phyloP scores from a whole-genome alignment of 1,140 invertebrate genomes.

The Tigriopus japonicus region DNA sequence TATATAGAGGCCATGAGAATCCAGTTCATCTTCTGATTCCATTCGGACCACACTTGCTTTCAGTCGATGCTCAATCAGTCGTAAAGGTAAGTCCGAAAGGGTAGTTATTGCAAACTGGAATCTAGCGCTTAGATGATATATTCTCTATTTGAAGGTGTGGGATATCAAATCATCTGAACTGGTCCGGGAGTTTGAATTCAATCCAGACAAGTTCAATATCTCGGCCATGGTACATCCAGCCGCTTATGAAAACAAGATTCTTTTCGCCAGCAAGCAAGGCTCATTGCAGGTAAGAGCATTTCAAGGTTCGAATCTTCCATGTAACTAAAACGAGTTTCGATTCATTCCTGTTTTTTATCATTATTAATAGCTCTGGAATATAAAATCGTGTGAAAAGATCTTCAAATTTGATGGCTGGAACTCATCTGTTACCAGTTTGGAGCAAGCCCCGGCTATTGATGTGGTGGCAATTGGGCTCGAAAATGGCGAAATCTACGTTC shows the following conservation, averaged over 20 bases:
- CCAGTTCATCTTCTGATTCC: constrained; percentile 60
- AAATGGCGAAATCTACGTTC: constrained; percentile 60
- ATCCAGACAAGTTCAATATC: constrained; percentile 48
- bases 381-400: constrained; percentile 52
- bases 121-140: neutral
- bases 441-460: constrained; percentile 69
- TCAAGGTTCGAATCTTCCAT: too few relatives aligned
- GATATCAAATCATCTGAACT: constrained; percentile 50
- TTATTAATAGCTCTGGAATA: constrained; percentile 53
- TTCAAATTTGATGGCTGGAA: constrained; percentile 62
- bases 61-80: constrained; percentile 45
- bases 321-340: too few relatives aligned
- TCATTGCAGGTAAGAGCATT: constrained; percentile 35
- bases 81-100: neutral
- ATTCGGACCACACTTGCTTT: constrained; percentile 65
- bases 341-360: too few relatives aligned
- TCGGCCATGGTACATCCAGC: constrained; percentile 62
- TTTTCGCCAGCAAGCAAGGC: constrained; percentile 79
- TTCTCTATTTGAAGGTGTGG: constrained; percentile 45
- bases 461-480: constrained; percentile 66
- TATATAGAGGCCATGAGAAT: constrained; percentile 51
- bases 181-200: constrained; percentile 36
- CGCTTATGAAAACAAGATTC: constrained; percentile 83
- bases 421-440: constrained; percentile 43
- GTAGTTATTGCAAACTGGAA: neutral